Evolutionary conservation across 2,888 invertebrate species (phyloP).

Genomic region (Poecilus cupreus): DNA sequence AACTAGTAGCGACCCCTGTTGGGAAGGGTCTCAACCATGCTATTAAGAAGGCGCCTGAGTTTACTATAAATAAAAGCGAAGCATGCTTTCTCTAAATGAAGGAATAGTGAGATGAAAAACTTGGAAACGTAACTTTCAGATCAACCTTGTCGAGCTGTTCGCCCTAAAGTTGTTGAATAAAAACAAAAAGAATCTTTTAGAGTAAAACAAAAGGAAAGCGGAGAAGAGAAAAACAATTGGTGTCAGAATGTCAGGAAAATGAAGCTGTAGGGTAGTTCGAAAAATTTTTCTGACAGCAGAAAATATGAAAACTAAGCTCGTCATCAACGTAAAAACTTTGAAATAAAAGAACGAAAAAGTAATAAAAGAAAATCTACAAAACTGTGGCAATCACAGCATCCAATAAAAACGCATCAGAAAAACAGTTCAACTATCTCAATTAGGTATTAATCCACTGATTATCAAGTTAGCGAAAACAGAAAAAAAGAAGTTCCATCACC

Average conservation of each 20-base stretch:
- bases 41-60: no score
- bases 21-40: no score
- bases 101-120: no score
- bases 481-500: slow-evolving; percentile 27
- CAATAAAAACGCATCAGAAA: slow-evolving; percentile 33
- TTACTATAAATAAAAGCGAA: no score
- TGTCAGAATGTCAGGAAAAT: slow-evolving; percentile 4
- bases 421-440: slow-evolving; percentile 54
- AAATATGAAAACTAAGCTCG: slow-evolving; percentile 13
- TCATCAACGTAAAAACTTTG: background rate
- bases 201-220: background rate
- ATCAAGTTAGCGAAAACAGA: slow-evolving; percentile 36
- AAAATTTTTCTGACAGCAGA: background rate
- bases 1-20: no score
- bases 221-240: background rate
- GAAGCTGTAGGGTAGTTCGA: background rate
- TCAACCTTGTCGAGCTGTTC: no score
- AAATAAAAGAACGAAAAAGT: background rate
- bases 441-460: slow-evolving; percentile 51
- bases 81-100: no score
- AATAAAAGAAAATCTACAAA: slow-evolving; percentile 13
- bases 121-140: no score
- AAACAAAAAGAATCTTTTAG: background rate
- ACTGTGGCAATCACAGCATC: slow-evolving; percentile 24
- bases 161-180: no score